phyloP scores from a whole-genome alignment of 2,113 vertebrate species.

The Sialia sialis region DNA sequence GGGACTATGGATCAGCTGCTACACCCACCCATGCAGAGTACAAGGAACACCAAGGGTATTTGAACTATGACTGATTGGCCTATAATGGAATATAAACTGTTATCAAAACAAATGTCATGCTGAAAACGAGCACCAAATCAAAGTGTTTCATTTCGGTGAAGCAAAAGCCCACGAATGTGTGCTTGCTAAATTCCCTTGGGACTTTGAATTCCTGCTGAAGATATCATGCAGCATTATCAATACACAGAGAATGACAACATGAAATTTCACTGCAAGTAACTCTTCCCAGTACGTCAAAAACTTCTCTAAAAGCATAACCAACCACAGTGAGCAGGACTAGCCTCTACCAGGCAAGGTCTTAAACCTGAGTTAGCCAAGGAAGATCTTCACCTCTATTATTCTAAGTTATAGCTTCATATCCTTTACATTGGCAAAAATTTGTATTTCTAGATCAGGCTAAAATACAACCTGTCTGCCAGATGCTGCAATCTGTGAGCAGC shows the following conservation, averaged over 20 bases:
- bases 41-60: not conserved
- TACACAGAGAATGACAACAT: not conserved
- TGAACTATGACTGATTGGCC: not conserved
- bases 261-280: not conserved
- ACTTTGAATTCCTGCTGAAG: not conserved
- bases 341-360: not conserved
- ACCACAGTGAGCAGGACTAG: not conserved
- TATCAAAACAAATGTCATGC: not conserved
- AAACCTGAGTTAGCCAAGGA: not conserved
- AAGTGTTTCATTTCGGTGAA: not conserved
- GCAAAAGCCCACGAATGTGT: accelerated
- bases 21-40: not conserved
- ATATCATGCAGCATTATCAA: not conserved
- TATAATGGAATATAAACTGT: not conserved
- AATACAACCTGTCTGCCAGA: constrained; percentile 36
- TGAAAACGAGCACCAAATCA: not conserved
- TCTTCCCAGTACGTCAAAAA: not conserved
- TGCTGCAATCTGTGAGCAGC: not conserved
- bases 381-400: not conserved
- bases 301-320: not conserved
- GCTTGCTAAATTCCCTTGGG: not conserved
- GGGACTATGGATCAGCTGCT: not conserved
- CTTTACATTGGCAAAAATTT: not conserved
- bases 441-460: not conserved
- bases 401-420: not conserved